A percentile compares a stretch with the other conserved stretches of the same genome.
phyloP scores from a whole-genome alignment of 2,888 invertebrate genomes.

The Emmelina monodactyla region DNA sequence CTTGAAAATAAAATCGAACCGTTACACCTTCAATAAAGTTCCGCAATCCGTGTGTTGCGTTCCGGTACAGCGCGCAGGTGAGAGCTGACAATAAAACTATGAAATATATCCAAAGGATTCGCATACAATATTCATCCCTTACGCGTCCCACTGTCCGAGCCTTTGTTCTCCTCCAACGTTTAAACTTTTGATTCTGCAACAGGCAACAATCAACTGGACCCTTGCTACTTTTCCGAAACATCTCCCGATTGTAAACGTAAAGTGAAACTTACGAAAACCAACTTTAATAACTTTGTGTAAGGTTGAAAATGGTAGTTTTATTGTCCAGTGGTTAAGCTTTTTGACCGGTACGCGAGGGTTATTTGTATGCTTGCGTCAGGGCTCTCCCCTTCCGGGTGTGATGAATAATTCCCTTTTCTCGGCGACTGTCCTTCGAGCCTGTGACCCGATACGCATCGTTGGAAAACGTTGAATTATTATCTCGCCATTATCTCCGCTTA shows the following conservation, averaged over 20 bases:
- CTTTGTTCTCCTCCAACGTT: conserved; percentile 63
- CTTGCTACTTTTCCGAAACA: too few relatives aligned
- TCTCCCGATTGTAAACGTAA: too few relatives aligned
- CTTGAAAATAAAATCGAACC: too few relatives aligned
- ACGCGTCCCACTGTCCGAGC: conserved; percentile 50
- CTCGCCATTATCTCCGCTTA: conserved; percentile 56
- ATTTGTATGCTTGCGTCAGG: conserved; percentile 62
- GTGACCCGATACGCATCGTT: conserved; percentile 60
- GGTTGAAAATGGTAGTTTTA: conserved; percentile 14
- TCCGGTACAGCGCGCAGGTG: conserved; percentile 51
- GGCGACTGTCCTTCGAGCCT: conserved; percentile 60
- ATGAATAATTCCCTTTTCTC: conserved; percentile 66
- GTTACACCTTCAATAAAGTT: conserved; percentile 24
- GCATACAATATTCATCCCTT: conserved; percentile 63
- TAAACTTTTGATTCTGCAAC: conserved; percentile 67
- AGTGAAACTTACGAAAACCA: conserved; percentile 4
- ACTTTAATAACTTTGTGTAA: conserved; percentile 18
- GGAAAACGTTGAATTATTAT: conserved; percentile 46
- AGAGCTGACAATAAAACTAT: conserved; percentile 56
- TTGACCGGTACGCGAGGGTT: conserved; percentile 35
- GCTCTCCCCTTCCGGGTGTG: conserved; percentile 67
- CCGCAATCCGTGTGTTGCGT: conserved; percentile 24
- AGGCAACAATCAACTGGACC: conserved; percentile 64
- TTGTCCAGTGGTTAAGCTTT: conserved; percentile 25
- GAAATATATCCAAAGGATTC: conserved; percentile 64